Evolutionary conservation across 2,888 invertebrate genomes (phyloP).

Genomic region (Himalopsyche kuldschensis): DNA sequence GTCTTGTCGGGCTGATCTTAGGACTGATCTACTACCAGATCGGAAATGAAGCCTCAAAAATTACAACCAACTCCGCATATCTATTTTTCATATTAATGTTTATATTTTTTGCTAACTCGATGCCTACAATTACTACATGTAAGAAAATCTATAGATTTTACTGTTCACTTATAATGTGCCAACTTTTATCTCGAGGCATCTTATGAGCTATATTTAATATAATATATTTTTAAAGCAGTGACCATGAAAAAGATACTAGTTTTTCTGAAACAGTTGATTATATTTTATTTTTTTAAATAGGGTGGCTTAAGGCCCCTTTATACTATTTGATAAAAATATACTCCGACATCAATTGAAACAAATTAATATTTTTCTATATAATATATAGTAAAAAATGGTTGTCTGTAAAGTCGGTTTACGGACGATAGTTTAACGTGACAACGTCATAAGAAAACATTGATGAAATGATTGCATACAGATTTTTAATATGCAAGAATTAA

Average conservation of each 20-base stretch:
- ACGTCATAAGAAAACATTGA: no score
- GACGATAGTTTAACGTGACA: no score
- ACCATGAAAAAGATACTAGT: no score
- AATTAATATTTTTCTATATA: neutral
- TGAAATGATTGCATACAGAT: no score
- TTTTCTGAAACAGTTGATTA: neutral
- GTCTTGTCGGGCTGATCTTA: slow-evolving; percentile 59
- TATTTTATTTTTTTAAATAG: neutral
- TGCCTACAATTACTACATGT: slow-evolving; percentile 67
- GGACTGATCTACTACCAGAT: slow-evolving; percentile 62
- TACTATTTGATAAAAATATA: neutral
- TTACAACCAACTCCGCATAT: slow-evolving; percentile 60
- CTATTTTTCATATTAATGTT: slow-evolving; percentile 64
- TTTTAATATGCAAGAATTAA: no score
- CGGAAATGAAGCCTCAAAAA: slow-evolving; percentile 59
- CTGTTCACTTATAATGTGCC: neutral
- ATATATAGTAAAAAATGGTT: no score
- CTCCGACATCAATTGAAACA: neutral
- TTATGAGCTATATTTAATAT: no score
- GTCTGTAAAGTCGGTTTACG: no score
- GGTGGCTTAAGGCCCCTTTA: neutral
- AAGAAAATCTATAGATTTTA: slow-evolving; percentile 47
- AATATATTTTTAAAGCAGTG: no score
- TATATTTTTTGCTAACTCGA: slow-evolving; percentile 64
- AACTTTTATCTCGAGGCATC: no score